Conservation (phyloP, 2,888 invertebrate species). For the Tipula lateralis region DNA sequence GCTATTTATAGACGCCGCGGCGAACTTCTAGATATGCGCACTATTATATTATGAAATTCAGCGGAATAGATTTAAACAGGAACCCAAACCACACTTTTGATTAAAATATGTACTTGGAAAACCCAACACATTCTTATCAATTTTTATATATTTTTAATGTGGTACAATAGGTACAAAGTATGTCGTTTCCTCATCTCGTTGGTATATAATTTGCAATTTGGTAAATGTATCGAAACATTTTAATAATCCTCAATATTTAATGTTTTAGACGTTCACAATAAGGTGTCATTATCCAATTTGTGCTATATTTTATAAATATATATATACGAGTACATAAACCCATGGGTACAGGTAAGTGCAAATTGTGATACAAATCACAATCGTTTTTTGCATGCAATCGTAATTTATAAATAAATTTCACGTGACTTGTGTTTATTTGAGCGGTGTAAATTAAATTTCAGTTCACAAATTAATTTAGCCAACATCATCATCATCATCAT, state of each 20-base stretch:
- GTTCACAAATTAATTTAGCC: not conserved
- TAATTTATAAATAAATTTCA: not conserved
- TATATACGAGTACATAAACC: not conserved
- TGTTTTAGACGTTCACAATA: not conserved
- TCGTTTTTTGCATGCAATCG: not conserved
- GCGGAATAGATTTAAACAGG: no score
- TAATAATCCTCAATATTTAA: not conserved
- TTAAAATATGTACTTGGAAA: not conserved
- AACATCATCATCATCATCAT: not conserved
- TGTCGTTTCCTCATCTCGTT: not conserved
- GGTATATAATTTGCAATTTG: not conserved
- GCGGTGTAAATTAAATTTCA: not conserved
- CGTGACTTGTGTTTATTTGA: not conserved
- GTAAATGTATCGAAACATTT: not conserved
- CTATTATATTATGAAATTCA: no score
- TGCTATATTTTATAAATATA: not conserved
- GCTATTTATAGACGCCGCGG: no score
- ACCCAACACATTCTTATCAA: not conserved
- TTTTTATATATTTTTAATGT: not conserved
- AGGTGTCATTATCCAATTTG: not conserved
- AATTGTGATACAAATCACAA: not conserved
- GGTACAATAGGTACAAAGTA: not conserved
- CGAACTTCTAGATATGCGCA: no score
- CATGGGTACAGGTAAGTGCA: not conserved
- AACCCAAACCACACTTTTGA: no score